These are phyloP conservation scores for Phylloscopus whistleri DNA, from an alignment of 2,113 vertebrate species.

Conservation along the genomic window DNA sequence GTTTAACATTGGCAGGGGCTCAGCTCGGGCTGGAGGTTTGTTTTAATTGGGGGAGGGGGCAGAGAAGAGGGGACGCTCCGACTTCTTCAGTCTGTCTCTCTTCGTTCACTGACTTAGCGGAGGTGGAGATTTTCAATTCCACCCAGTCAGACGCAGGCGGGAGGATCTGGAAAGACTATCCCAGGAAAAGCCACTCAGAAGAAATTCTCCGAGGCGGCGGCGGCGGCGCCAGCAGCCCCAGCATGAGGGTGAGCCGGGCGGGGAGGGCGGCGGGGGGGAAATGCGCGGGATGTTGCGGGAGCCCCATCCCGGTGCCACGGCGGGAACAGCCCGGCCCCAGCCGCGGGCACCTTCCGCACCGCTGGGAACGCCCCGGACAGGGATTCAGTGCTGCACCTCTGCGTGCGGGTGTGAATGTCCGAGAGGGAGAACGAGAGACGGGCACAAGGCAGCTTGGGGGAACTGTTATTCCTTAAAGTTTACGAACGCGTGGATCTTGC, in stretches of 20 bases:
- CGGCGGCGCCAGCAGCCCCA: not conserved
- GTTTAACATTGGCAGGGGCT: slow-evolving; percentile 63
- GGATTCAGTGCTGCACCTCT: not conserved
- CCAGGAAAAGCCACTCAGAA: slow-evolving; percentile 67
- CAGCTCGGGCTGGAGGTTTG: slow-evolving; percentile 69
- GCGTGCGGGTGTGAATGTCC: not conserved
- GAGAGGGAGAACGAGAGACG: not conserved
- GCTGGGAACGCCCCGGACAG: not conserved
- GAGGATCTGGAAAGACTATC: slow-evolving; percentile 65
- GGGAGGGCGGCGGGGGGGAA: not conserved
- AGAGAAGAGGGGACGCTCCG: slow-evolving; percentile 50
- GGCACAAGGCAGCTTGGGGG: not conserved
- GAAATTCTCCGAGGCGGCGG: not conserved
- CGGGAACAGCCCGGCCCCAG: not conserved
- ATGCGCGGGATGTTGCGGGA: not conserved
- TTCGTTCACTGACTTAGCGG: slow-evolving; percentile 57
- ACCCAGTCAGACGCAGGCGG: slow-evolving; percentile 73
- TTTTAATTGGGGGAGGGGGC: slow-evolving; percentile 41
- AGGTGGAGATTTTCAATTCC: slow-evolving; percentile 86
- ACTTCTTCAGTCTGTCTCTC: slow-evolving; percentile 10
- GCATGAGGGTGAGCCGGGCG: not conserved
- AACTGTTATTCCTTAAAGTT: not conserved
- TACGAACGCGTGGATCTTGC: rapidly evolving
- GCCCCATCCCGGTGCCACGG: not conserved
- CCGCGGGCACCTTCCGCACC: not conserved